phyloP scores from a whole-genome alignment of 2,888 invertebrate species.

The Apamea sordens region DNA sequence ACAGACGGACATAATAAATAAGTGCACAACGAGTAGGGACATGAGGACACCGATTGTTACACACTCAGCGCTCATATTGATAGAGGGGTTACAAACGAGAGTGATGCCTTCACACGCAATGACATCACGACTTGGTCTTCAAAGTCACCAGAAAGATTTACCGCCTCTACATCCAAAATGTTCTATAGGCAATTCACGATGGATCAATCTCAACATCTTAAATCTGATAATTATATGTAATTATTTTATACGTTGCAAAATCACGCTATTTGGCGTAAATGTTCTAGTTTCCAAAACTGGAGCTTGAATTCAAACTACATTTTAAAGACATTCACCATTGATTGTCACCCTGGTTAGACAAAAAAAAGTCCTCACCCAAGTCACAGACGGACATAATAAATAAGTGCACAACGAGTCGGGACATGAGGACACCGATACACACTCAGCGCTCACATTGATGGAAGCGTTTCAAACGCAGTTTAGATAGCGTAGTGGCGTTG shows the following conservation, averaged over 20 bases:
- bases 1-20: conserved; percentile 57
- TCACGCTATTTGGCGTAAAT: background rate
- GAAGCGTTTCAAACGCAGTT: conserved; percentile 89
- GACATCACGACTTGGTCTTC: background rate
- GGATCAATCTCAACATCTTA: background rate
- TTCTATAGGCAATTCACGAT: background rate
- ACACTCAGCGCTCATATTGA: conserved; percentile 87
- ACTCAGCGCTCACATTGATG: conserved; percentile 88
- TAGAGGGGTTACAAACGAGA: conserved; percentile 88
- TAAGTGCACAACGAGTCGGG: conserved; percentile 51
- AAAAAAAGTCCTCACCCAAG: conserved; percentile 44
- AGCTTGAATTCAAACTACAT: background rate
- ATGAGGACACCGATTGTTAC: conserved; percentile 77
- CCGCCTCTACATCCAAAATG: background rate
- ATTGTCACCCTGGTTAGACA: conserved; percentile 28
- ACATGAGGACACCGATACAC: conserved; percentile 81
- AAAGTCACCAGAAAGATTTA: background rate
- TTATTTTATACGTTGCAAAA: too few species aligned
- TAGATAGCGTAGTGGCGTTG: conserved; percentile 88
- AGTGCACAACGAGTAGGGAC: conserved; percentile 45
- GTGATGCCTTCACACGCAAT: background rate
- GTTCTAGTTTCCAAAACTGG: too few species aligned
- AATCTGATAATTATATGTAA: too few species aligned
- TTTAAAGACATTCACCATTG: background rate
- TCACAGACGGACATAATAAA: conserved; percentile 56